Conservation (phyloP, 2,113 vertebrate species). For the Phrynosoma blainvillii region DNA sequence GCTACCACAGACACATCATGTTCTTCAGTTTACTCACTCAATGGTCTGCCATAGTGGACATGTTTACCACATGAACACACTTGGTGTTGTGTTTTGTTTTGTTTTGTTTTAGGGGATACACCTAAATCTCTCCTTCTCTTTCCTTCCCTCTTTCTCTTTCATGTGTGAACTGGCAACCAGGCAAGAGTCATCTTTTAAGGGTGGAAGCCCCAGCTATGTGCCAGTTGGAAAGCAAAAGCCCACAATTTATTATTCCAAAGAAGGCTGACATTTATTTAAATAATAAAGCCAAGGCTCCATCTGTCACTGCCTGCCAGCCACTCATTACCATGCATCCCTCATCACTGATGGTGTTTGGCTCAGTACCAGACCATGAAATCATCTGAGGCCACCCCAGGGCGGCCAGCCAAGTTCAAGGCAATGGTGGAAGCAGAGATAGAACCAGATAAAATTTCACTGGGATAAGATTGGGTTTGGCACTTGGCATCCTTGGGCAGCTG, state of each 20-base stretch:
- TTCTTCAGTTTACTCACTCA: neutral
- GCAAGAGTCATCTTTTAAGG: neutral
- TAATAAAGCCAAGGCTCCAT: neutral
- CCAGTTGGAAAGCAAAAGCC: neutral
- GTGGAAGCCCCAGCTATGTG: neutral
- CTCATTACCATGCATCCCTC: neutral
- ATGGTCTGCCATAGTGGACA: neutral
- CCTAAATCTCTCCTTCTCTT: too few relatives aligned
- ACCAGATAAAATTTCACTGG: neutral
- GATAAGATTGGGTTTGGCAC: neutral
- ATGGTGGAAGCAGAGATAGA: neutral
- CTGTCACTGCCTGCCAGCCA: neutral
- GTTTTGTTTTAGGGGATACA: too few relatives aligned
- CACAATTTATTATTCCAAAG: neutral
- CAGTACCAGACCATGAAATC: neutral
- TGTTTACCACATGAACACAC: neutral
- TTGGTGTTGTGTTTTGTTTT: neutral
- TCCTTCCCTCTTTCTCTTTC: too few relatives aligned
- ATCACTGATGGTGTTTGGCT: neutral
- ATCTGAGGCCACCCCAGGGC: neutral
- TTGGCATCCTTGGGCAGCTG: neutral
- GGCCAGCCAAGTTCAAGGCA: neutral
- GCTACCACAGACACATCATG: neutral
- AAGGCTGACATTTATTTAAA: slow-evolving; percentile 1
- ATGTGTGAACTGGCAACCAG: too few relatives aligned